phyloP scores from a whole-genome alignment of 2,797 vertebrate genomes.

The Peromyscus melanophrys region DNA sequence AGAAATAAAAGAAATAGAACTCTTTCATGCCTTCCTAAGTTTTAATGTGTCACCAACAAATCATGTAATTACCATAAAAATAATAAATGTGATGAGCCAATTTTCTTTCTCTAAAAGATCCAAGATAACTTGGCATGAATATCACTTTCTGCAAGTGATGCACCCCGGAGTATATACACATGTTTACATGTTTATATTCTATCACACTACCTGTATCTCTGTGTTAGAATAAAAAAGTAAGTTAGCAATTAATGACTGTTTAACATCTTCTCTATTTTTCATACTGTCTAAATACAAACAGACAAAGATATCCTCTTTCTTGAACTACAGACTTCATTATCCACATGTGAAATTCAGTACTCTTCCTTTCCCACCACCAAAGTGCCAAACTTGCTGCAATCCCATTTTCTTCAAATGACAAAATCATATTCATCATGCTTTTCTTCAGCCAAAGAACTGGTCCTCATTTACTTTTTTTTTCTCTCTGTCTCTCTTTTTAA shows the following conservation, averaged over 20 bases:
- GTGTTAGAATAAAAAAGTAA: not conserved
- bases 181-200: not conserved
- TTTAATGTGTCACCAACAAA: not conserved
- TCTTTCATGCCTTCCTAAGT: not conserved
- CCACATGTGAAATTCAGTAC: not conserved
- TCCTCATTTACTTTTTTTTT: not conserved
- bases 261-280: not conserved
- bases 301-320: not conserved
- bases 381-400: not conserved
- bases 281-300: not conserved
- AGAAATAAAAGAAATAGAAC: conserved; percentile 17
- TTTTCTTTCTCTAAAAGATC: not conserved
- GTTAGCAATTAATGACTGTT: not conserved
- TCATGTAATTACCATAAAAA: conserved; percentile 1
- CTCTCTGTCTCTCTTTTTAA: not conserved
- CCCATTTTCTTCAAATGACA: not conserved
- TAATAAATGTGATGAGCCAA: not conserved
- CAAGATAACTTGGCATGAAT: not conserved
- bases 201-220: not conserved
- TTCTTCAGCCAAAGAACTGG: not conserved
- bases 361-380: not conserved
- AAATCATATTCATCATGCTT: not conserved
- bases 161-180: fast-evolving
- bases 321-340: conserved; percentile 2
- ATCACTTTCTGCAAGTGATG: not conserved